Base-by-base conservation (phyloP, 1,140 invertebrate species). In the Aphelenchoides fujianensis region DNA sequence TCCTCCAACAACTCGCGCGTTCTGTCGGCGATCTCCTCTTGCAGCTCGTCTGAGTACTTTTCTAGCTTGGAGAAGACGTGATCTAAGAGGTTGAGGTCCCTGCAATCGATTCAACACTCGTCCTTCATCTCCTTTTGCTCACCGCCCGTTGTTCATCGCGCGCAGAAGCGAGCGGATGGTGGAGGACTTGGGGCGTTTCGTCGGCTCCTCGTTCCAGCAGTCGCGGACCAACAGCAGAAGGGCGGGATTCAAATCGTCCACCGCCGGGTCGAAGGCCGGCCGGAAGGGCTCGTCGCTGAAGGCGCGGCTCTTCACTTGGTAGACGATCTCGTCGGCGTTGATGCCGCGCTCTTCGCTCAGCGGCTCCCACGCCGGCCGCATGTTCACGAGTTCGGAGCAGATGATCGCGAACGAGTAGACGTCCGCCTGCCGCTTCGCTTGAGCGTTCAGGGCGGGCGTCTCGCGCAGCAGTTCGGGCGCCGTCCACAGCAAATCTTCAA, bases 1-100 rank as follows among this genome's bases (percentile, higher is more conserved):
- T 97, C 95, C 84, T 96, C 93, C 64, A 92, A 90, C 35, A 97
- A 85, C 84, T 95, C 92, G 84, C 94, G 92, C 0, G 94, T 97
- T 70, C 94, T 86, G 81, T 96, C 93, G 79, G 95, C 92, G 0
- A 97, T 94, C 1, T 97, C 85, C 2, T 89, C 89, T 85, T 93
- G 91, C 59, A 92, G 54, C 2, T 52, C 92, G 5, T 36, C 63
- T 1, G 76, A 64, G 61, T 78, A 78, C 32, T 27, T 59, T 59
- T 78, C 76, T 30, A 78, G 62, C 67, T 67, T 76, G 16, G 34
- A 53, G 48, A 78, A 78, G n/a, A 78, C 70, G 53, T 79, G 78
- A 59, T 78, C 76, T 67, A 77, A 79, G 28, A 77, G 52, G 54
- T 79, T 79, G n/a, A 30, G 36, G 41, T 48, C 41, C 23, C 41